A percentile compares a stretch with the other conserved stretches of the same genome.
Conservation (phyloP, 2,888 invertebrate genomes). For the Meiosimyza decipiens region DNA sequence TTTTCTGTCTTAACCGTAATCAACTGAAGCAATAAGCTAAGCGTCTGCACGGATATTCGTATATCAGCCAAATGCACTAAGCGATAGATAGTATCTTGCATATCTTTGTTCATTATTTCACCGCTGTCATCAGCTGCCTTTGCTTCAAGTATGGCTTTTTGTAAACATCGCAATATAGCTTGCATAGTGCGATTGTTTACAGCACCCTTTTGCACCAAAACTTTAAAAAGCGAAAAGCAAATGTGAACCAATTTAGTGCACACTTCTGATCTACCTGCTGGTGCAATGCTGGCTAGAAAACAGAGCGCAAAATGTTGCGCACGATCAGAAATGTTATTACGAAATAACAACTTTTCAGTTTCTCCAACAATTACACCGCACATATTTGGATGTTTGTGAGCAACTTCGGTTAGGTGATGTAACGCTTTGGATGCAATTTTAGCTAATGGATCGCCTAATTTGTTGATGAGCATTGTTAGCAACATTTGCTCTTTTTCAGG, state of each 20-base stretch:
- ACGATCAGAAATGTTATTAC: constrained; percentile 83
- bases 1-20: constrained; percentile 61
- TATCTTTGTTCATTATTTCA: constrained; percentile 63
- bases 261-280: constrained; percentile 78
- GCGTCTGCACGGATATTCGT: constrained; percentile 71
- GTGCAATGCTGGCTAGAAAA: constrained; percentile 86
- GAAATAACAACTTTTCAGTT: constrained; percentile 90
- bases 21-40: constrained; percentile 63
- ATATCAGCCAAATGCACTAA: constrained; percentile 84
- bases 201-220: constrained; percentile 83
- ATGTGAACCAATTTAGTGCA: constrained; percentile 88
- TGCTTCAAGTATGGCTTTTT: constrained; percentile 72
- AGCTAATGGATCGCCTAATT: constrained; percentile 87
- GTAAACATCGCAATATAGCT: constrained; percentile 83
- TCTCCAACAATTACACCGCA: constrained; percentile 87
- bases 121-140: constrained; percentile 56
- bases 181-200: constrained; percentile 87
- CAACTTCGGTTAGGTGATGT: constrained; percentile 84
- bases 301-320: constrained; percentile 96
- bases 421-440: constrained; percentile 90
- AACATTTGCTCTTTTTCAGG: constrained; percentile 70
- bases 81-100: constrained; percentile 78
- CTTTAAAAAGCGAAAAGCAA: constrained; percentile 96
- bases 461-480: constrained; percentile 87
- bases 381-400: constrained; percentile 91